Evolutionary conservation across 2,113 vertebrate species (phyloP).

Genomic region (Rousettus leschenaultii): DNA sequence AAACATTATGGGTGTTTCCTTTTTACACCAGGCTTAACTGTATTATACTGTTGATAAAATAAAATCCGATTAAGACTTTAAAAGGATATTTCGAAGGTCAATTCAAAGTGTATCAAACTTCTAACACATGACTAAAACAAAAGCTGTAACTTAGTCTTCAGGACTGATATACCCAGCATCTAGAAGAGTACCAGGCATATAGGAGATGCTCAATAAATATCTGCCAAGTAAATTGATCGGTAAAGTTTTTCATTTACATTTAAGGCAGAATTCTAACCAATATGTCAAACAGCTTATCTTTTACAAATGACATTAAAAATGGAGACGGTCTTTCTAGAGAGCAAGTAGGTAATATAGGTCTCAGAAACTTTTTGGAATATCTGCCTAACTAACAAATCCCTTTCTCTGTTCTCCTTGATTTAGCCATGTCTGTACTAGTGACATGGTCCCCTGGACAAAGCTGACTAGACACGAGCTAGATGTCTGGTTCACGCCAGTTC

Average conservation of each 20-base stretch:
- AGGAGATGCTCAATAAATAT: not conserved
- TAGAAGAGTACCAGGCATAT: not conserved
- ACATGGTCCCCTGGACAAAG: not conserved
- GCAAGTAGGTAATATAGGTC: not conserved
- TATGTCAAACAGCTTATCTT: not conserved
- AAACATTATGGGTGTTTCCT: not conserved
- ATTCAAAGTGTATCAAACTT: not conserved
- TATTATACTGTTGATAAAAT: not conserved
- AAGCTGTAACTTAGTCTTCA: not conserved
- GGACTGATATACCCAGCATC: not conserved
- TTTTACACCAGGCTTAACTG: not conserved
- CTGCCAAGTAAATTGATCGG: not conserved
- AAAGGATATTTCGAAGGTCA: not conserved
- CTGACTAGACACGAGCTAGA: not conserved
- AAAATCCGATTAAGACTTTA: constrained; percentile 28
- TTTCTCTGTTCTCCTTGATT: not conserved
- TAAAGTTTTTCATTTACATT: constrained; percentile 8
- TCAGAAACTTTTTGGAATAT: not conserved
- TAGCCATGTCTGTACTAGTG: not conserved
- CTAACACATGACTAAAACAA: not conserved
- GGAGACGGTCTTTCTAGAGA: not conserved
- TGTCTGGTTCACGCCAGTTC: not conserved
- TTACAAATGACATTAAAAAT: constrained; percentile 14
- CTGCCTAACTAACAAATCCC: not conserved
- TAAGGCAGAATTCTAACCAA: not conserved